These are phyloP conservation scores for Myotis daubentonii DNA, from an alignment of 2,797 vertebrate species.

Conservation along the genomic window DNA sequence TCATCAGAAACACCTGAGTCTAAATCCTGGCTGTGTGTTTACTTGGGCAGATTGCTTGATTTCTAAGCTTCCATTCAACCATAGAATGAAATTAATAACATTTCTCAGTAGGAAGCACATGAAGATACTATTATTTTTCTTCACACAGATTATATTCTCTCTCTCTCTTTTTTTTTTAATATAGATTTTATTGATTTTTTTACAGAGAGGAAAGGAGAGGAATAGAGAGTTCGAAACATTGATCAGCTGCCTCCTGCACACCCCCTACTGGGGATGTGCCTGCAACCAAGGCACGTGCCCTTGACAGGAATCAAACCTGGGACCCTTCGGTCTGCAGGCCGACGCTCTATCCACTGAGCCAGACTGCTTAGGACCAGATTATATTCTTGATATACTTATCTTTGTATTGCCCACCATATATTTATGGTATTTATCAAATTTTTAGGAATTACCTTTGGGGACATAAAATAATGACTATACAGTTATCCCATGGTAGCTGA, in stretches of 20 bases:
- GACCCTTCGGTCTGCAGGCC: too few relatives aligned
- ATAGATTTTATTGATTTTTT: too few relatives aligned
- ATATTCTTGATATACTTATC: constrained; percentile 6
- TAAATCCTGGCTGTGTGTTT: not conserved
- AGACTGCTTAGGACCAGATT: not conserved
- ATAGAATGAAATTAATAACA: not conserved
- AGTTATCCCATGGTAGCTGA: not conserved
- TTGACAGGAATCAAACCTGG: too few relatives aligned
- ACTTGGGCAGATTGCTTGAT: not conserved
- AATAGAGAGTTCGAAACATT: too few relatives aligned
- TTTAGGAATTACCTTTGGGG: not conserved
- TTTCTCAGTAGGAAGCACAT: not conserved
- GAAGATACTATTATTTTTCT: not conserved
- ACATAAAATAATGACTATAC: not conserved
- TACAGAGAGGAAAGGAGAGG: too few relatives aligned
- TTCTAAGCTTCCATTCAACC: not conserved
- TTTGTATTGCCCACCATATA: not conserved
- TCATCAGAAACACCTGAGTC: not conserved
- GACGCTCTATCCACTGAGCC: too few relatives aligned
- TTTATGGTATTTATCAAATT: not conserved
- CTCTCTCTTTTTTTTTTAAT: too few relatives aligned
- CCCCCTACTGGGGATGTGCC: too few relatives aligned
- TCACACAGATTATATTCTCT: too few relatives aligned
- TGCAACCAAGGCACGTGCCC: too few relatives aligned
- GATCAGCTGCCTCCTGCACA: too few relatives aligned